These are phyloP conservation scores for Sisor rabdophorus DNA, from an alignment of 2,113 vertebrate genomes.

Conservation along the genomic window DNA sequence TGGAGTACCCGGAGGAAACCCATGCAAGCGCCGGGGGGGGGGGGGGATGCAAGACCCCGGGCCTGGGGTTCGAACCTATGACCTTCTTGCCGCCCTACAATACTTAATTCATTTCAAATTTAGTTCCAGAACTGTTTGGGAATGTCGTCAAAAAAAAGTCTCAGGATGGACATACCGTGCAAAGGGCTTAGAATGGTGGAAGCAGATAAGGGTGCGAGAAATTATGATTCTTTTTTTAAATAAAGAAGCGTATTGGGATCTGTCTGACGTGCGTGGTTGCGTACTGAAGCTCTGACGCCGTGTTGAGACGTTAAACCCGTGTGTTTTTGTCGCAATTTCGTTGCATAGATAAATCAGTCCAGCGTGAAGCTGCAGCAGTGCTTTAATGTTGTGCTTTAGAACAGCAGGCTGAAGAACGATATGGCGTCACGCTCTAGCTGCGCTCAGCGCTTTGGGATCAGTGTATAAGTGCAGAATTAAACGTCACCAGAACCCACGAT, in stretches of 20 bases:
- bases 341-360: slow-evolving; percentile 46
- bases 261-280: neutral
- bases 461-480: slow-evolving; percentile 61
- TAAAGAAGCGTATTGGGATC: neutral
- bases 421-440: slow-evolving; percentile 55
- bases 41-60: too few relatives aligned
- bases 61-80: too few relatives aligned
- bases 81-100: too few relatives aligned
- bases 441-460: slow-evolving; percentile 73
- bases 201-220: neutral
- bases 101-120: too few relatives aligned
- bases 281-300: slow-evolving; percentile 14
- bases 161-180: neutral
- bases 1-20: too few relatives aligned
- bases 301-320: slow-evolving; percentile 19
- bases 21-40: too few relatives aligned
- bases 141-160: neutral
- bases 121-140: neutral
- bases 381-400: slow-evolving; percentile 31
- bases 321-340: slow-evolving; percentile 10
- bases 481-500: neutral
- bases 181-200: neutral
- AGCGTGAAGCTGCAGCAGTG: slow-evolving; percentile 48
- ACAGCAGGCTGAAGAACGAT: slow-evolving; percentile 19
- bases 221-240: too few relatives aligned